Evolutionary conservation across 1,140 invertebrate species (phyloP).

Genomic region (Calephelis nemesis): DNA sequence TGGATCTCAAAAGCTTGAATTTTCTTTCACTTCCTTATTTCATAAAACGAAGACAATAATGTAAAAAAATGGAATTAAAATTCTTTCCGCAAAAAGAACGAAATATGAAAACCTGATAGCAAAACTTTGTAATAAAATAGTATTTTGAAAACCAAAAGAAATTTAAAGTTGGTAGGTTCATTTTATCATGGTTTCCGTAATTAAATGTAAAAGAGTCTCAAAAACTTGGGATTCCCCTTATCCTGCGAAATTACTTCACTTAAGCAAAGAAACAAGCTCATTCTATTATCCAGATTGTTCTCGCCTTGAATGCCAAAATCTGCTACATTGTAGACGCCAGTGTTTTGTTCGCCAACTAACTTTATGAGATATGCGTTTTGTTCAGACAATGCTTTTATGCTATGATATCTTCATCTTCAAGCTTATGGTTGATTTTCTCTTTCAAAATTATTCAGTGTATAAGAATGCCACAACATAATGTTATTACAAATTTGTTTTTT

Average conservation of each 20-base stretch:
- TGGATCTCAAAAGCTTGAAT: too few species aligned
- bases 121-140: too few species aligned
- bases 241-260: constrained; percentile 30
- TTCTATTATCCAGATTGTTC: constrained; percentile 68
- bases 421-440: constrained; percentile 54
- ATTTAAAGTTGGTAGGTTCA: not conserved
- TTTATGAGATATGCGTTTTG: constrained; percentile 70
- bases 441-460: constrained; percentile 22
- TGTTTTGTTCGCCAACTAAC: constrained; percentile 64
- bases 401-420: constrained; percentile 48
- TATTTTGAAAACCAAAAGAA: not conserved
- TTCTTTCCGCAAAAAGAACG: too few species aligned
- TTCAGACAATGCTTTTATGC: constrained; percentile 63
- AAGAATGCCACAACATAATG: too few species aligned
- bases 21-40: too few species aligned
- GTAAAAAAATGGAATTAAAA: too few species aligned
- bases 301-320: constrained; percentile 67
- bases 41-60: too few species aligned
- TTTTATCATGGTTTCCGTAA: not conserved
- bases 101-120: too few species aligned
- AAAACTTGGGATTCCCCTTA: constrained; percentile 25
- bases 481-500: too few species aligned
- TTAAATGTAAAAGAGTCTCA: constrained; percentile 8
- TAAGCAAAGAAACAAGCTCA: constrained; percentile 33
- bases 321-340: constrained; percentile 60